phyloP scores from a whole-genome alignment of 2,113 vertebrate species.

The Rhegmatorhina hoffmannsi region DNA sequence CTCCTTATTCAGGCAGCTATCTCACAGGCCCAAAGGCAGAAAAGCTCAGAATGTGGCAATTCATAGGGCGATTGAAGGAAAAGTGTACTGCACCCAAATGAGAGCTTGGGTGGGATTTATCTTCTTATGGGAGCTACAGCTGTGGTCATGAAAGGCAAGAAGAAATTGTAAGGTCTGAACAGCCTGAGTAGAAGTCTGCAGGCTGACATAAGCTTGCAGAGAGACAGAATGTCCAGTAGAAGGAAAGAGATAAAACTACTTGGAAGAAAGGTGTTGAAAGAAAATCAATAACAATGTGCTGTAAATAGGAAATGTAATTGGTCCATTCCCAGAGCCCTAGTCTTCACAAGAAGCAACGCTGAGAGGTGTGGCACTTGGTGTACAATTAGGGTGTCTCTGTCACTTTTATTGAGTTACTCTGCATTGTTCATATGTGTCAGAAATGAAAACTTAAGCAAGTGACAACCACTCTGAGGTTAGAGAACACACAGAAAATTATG shows the following conservation, averaged over 20 bases:
- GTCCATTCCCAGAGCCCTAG: not conserved
- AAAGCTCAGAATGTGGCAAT: not conserved
- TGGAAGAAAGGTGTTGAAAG: not conserved
- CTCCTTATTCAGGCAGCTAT: not conserved
- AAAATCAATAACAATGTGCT: not conserved
- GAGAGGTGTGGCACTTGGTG: not conserved
- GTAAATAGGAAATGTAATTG: not conserved
- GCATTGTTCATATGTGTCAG: not conserved
- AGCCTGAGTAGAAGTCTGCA: not conserved
- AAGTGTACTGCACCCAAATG: not conserved
- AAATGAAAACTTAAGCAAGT: not conserved
- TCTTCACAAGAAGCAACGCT: not conserved
- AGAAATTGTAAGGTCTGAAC: not conserved
- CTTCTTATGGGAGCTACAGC: not conserved
- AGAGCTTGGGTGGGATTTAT: not conserved
- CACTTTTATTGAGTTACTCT: not conserved
- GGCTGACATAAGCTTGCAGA: not conserved
- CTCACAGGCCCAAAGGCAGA: not conserved
- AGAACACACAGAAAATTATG: not conserved
- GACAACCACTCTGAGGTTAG: fast-evolving
- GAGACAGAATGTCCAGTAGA: not conserved
- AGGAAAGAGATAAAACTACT: not conserved
- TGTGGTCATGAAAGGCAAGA: not conserved
- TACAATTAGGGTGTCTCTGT: not conserved
- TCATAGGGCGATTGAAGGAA: not conserved